Base-by-base conservation (phyloP, 23 tunicate species). In the Styela plicata region DNA sequence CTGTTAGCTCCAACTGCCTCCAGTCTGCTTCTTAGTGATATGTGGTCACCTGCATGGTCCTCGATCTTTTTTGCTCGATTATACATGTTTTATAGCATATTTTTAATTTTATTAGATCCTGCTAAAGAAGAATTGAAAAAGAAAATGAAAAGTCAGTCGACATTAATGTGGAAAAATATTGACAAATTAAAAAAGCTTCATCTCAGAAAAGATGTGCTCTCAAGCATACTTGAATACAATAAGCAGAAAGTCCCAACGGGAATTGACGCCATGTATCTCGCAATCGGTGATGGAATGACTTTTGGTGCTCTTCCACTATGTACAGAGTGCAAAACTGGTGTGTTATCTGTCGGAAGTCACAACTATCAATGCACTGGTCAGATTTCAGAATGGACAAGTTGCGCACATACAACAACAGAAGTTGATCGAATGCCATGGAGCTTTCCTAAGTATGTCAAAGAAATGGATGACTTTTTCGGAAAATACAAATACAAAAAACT, bases 281-380 rank as follows among this genome's bases (percentile, higher is more conserved):
- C 81, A 13, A 78, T 89, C 19, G 99, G 93, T 20, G 99, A 95
- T 74, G 92, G 95, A 10, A 69, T 95, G 86, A 24, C 88, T 34
- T 95, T 90, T 80, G 99, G 99, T n/a, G 76, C 73, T n/a, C 84
- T 95, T 22, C 86, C 75, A 7, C 74, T 79, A 20, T 95, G 99
- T 61, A 5, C 80, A 18, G 70, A 69, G 23, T 95, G 99, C 81
- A 74, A 70, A 23, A 37, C 76, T 37, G 92, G 92, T 1, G 80
- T 74, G 53, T 74, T 95, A 27, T 84, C 79, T 33, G 96, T 86
- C 21, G 69, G 84, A 73, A 80, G 84, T 22, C 67, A 86, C 32
- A 89, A 92, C 30, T 95, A 95, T 63, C 74, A 76, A 32, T 95
- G 99, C 63, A 79, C 24, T 24, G 99, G 99, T 2, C 76, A 85